Evolutionary conservation across 2,888 invertebrate genomes (phyloP).

Genomic region (Drosophila mayaguana): DNA sequence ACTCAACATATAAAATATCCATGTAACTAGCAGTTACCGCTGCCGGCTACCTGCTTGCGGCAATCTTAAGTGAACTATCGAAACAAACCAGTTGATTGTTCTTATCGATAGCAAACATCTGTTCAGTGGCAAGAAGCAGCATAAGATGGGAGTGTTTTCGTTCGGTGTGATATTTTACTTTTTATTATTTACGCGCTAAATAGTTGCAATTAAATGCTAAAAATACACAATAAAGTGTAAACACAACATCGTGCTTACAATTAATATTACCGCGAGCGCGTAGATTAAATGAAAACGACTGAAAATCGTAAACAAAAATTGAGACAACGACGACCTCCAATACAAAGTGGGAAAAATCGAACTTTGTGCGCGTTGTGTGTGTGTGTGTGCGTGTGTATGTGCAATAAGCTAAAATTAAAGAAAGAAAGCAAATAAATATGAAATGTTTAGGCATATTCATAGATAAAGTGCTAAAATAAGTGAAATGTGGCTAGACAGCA

Average conservation of each 20-base stretch:
- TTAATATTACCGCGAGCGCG: conserved; percentile 26
- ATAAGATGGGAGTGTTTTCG: conserved; percentile 76
- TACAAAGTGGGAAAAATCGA: conserved; percentile 79
- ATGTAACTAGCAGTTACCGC: conserved; percentile 7
- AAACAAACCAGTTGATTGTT: conserved; percentile 52
- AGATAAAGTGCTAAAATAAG: conserved; percentile 42
- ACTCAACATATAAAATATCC: not conserved
- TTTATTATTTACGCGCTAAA: conserved; percentile 51
- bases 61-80: conserved; percentile 26
- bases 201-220: conserved; percentile 44
- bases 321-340: conserved; percentile 65
- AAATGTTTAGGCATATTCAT: conserved; percentile 29
- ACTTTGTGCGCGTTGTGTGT: conserved; percentile 57
- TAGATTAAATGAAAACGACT: conserved; percentile 30
- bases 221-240: conserved; percentile 34
- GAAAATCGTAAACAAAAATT: conserved; percentile 53
- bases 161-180: conserved; percentile 51
- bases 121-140: conserved; percentile 61
- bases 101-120: conserved; percentile 56
- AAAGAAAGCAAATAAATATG: conserved; percentile 42
- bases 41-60: conserved; percentile 2
- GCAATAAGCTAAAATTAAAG: conserved; percentile 52
- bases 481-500: conserved; percentile 37
- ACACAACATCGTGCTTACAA: conserved; percentile 13
- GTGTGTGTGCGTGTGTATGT: conserved; percentile 24